Evolutionary conservation across 2,113 vertebrate species (phyloP).

Genomic region (Mellivora capensis): DNA sequence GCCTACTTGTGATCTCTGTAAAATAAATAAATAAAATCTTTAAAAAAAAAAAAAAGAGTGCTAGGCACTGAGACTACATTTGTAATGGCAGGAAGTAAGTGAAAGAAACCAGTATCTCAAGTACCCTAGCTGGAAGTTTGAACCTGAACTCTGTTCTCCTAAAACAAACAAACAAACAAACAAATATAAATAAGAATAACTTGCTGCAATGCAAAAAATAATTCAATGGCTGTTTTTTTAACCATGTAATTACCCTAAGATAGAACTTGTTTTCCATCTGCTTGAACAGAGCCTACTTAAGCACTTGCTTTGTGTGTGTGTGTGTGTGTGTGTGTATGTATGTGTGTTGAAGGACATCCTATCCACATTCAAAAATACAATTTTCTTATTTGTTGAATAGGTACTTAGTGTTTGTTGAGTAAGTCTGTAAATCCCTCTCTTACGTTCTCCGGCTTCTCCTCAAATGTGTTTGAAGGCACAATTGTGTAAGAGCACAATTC

Average conservation of each 20-base stretch:
- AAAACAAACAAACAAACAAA: neutral
- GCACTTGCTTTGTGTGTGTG: neutral
- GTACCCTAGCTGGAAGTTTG: neutral
- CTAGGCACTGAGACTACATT: neutral
- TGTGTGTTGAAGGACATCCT: neutral
- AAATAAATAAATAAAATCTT: too few species aligned
- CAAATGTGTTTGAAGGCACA: neutral
- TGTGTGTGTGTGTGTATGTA: neutral
- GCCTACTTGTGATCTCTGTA: too few species aligned
- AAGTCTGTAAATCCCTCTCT: neutral
- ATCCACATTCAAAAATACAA: neutral
- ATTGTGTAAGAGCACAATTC: neutral
- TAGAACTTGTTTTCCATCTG: conserved; percentile 37
- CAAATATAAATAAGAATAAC: neutral
- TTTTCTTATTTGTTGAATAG: neutral
- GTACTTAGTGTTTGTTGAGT: neutral
- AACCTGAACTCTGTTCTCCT: neutral
- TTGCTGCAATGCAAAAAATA: conserved; percentile 14
- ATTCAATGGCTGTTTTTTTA: conserved; percentile 29
- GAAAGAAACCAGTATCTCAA: neutral
- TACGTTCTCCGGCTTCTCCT: neutral
- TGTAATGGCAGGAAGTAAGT: neutral
- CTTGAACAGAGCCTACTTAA: neutral
- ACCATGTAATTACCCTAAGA: conserved; percentile 25
- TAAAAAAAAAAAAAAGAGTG: neutral